Percentiles rank a stretch among this genome's conserved stretches.
phyloP scores from a whole-genome alignment of 2,113 vertebrate genomes.

The Uria aalge region DNA sequence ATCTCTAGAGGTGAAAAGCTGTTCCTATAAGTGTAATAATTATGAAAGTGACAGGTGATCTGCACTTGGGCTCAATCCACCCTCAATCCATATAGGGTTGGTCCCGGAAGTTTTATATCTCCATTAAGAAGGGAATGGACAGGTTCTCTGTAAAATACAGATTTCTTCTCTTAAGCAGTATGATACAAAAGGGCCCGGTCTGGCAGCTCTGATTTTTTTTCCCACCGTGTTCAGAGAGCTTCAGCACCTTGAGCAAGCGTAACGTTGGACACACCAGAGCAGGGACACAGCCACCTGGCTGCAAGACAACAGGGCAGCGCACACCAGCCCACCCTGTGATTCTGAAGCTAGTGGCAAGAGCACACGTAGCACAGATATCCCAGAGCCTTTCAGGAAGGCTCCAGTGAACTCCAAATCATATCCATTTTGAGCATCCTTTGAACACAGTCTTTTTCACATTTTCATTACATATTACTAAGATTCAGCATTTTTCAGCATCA shows the following conservation, averaged over 20 bases:
- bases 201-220: background rate
- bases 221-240: background rate
- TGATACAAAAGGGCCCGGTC: background rate
- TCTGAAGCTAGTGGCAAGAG: background rate
- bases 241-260: background rate
- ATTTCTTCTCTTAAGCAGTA: background rate
- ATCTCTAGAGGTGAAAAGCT: background rate
- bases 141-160: background rate
- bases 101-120: background rate
- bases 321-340: accelerated
- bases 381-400: background rate
- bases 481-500: background rate
- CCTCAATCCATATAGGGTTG: background rate
- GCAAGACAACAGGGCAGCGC: background rate
- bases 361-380: accelerated
- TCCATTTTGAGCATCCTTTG: background rate
- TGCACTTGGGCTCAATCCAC: background rate
- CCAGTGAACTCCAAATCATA: background rate
- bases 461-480: background rate
- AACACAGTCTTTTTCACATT: background rate
- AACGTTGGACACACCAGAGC: background rate
- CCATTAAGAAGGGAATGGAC: background rate
- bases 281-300: background rate
- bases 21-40: background rate
- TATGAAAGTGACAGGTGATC: background rate